Evolutionary conservation across 2,797 vertebrate species (phyloP), one percentile per base, ranked within the genome.

Genomic region (Moxostoma hubbsi): DNA sequence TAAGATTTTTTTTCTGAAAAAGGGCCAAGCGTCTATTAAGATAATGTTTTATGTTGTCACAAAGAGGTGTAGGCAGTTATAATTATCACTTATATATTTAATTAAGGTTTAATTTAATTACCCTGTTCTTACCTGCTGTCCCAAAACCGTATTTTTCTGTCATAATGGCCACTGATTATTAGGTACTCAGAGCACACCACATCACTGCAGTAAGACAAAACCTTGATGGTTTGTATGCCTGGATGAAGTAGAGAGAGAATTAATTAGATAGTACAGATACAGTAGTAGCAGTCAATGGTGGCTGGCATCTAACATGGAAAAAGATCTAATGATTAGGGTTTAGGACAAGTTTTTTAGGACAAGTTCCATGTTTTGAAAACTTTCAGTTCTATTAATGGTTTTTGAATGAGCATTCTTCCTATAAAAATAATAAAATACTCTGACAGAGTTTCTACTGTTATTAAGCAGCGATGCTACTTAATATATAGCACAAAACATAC

Each of bases 61-160:
- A 72, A 13, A 9, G 45, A 36, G 49, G 57, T 61, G 46, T 49
- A n/a, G 15, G 7, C 9, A 45, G 13, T 11, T 12, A 53, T 57
- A 51, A 36, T 64, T 18, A 45, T 45, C 74, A 65, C 9, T 57
- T 57, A 65, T 24, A 9, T 43, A 36, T 11, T 62, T 62, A 12
- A 16, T 59, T 47, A 62, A 15, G 46, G 9, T 57, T 7, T 24
- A 5, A 18, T 67, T 18, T 65, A 45, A 77, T 43, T 45, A 8
- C 0, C 12, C 36, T 49, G 5, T 57, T 57, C 82, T 88, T 85
- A 96, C 96, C 96, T 95, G 91, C 89, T 92, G 85, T 97, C 96
- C 96, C 96, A 97, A 82, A 95, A 93, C 2, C 96, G 90, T 87
- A 97, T 94, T 83, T 94, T 95, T 70, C 88, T 87, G 89, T 97